A percentile compares a stretch with the other conserved stretches of the same genome.
phyloP scores from a whole-genome alignment of 2,797 vertebrate genomes.

The Tachyglossus aculeatus region DNA sequence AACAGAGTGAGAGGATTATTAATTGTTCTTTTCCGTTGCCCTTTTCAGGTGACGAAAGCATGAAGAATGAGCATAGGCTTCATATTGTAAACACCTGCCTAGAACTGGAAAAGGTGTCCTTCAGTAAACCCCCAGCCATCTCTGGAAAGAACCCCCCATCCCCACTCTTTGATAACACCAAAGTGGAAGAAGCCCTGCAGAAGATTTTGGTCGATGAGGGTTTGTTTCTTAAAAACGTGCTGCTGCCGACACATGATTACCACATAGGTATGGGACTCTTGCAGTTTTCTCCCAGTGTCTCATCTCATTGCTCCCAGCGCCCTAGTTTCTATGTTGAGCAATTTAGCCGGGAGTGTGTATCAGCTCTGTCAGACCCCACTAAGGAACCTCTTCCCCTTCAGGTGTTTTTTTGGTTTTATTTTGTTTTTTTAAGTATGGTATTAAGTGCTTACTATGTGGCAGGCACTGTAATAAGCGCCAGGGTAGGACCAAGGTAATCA shows the following conservation, averaged over 20 bases:
- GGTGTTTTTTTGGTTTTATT: too few relatives aligned
- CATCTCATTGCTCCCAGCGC: neutral
- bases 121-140: slow-evolving; percentile 38
- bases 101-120: slow-evolving; percentile 77
- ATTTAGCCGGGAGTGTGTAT: too few relatives aligned
- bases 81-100: slow-evolving; percentile 78
- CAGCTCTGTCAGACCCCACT: too few relatives aligned
- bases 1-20: too few relatives aligned
- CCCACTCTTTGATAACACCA: neutral
- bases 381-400: too few relatives aligned
- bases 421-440: too few relatives aligned
- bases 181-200: slow-evolving; percentile 53
- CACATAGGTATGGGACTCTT: slow-evolving; percentile 72
- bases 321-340: too few relatives aligned
- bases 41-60: slow-evolving; percentile 61
- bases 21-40: neutral
- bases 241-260: slow-evolving; percentile 72
- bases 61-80: slow-evolving; percentile 70
- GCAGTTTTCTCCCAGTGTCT: neutral
- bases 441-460: too few relatives aligned
- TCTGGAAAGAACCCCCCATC: neutral
- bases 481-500: too few relatives aligned
- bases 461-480: too few relatives aligned
- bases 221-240: slow-evolving; percentile 61
- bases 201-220: slow-evolving; percentile 68